Percentiles rank a stretch among this genome's conserved stretches.
Evolutionary conservation across 2,888 invertebrate genomes (phyloP).

Genomic region (Endomychus coccineus): DNA sequence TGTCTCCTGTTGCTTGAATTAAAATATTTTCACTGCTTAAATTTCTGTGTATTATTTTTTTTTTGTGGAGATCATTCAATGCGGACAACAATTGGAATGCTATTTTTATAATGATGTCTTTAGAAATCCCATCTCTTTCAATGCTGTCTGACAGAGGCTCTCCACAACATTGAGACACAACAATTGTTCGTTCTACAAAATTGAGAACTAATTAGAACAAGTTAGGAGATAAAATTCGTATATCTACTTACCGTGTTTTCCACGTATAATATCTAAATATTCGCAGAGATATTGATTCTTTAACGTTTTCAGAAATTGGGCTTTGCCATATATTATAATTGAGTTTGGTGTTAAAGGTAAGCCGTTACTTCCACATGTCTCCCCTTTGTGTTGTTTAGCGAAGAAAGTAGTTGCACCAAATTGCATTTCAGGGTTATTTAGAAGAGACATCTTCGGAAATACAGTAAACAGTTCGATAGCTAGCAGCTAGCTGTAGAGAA

Average conservation of each 20-base stretch:
- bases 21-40: constrained; percentile 78
- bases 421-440: constrained; percentile 46
- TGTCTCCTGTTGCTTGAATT: constrained; percentile 60
- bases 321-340: constrained; percentile 84
- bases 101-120: constrained; percentile 54
- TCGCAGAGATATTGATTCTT: constrained; percentile 76
- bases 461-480: too few species aligned
- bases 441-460: constrained; percentile 26
- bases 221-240: neutral
- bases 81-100: constrained; percentile 68
- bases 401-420: constrained; percentile 89
- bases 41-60: constrained; percentile 71
- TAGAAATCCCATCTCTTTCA: constrained; percentile 45
- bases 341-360: constrained; percentile 94
- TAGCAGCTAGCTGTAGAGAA: too few species aligned
- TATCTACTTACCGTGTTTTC: constrained; percentile 76
- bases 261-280: constrained; percentile 85
- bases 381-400: constrained; percentile 82
- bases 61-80: constrained; percentile 62
- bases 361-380: constrained; percentile 92
- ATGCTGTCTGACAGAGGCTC: constrained; percentile 49
- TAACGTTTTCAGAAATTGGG: constrained; percentile 73
- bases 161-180: constrained; percentile 74
- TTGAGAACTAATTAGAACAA: constrained; percentile 6
- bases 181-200: constrained; percentile 67